Conservation (phyloP, 2,797 vertebrate species). For the Myotis vivesi region DNA sequence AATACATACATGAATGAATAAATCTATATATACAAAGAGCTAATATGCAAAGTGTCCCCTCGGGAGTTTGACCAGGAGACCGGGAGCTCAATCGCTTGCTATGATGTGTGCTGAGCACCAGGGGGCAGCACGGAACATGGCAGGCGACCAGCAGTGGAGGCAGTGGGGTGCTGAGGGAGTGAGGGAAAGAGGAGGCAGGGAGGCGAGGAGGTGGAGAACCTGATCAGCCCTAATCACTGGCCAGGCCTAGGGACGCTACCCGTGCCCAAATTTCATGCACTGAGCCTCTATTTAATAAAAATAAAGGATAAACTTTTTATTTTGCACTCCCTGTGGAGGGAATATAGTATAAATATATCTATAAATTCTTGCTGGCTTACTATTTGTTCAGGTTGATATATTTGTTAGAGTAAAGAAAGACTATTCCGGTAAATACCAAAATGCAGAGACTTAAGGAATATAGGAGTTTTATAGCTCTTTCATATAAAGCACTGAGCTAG, state of each 20-base stretch:
- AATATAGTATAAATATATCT: neutral
- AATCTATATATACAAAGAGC: too few relatives aligned
- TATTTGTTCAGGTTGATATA: neutral
- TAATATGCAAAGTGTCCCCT: too few relatives aligned
- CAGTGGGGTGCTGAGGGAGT: too few relatives aligned
- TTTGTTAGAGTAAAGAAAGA: neutral
- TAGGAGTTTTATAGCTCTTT: neutral
- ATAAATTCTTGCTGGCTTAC: neutral
- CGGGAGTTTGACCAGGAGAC: too few relatives aligned
- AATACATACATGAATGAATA: neutral
- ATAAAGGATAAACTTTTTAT: neutral
- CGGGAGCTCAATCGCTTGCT: too few relatives aligned
- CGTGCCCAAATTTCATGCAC: too few relatives aligned
- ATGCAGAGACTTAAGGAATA: neutral
- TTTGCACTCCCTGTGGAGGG: neutral
- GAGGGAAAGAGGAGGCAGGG: too few relatives aligned
- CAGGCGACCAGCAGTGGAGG: fast-evolving
- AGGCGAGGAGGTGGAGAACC: too few relatives aligned
- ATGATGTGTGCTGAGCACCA: too few relatives aligned
- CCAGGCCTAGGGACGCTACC: too few relatives aligned
- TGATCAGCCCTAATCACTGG: fast-evolving
- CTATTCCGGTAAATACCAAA: neutral
- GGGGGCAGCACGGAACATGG: too few relatives aligned
- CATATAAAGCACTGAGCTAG: neutral
- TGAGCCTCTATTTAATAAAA: neutral